Evolutionary conservation across 2,113 vertebrate genomes (phyloP).

Genomic region (Semnornis frantzii): DNA sequence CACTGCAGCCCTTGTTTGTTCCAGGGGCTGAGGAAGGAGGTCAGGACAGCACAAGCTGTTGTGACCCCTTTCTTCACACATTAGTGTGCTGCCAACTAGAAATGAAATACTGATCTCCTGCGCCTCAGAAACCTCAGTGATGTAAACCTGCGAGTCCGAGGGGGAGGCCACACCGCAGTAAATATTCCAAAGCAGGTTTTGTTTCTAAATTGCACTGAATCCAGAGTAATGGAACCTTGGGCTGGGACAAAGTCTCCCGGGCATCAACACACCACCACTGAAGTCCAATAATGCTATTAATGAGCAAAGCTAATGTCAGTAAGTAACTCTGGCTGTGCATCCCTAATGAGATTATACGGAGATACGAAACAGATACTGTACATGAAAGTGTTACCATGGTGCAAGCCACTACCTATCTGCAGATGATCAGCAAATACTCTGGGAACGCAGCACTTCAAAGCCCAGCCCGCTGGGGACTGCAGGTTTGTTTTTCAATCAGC

Average conservation of each 20-base stretch:
- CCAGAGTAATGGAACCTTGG: background rate
- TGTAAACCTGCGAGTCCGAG: background rate
- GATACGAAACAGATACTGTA: slow-evolving; percentile 27
- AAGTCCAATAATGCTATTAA: slow-evolving; percentile 41
- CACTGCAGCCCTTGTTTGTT: background rate
- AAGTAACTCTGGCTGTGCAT: slow-evolving; percentile 46
- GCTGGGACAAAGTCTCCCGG: background rate
- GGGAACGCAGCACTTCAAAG: slow-evolving; percentile 50
- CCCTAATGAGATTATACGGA: slow-evolving; percentile 35
- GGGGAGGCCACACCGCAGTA: rapidly evolving
- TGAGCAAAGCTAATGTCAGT: slow-evolving; percentile 26
- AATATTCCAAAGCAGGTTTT: background rate
- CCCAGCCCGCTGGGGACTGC: background rate
- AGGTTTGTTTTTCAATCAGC: slow-evolving; percentile 18
- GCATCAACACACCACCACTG: background rate
- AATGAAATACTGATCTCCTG: background rate
- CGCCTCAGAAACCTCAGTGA: background rate
- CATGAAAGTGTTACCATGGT: slow-evolving; percentile 30
- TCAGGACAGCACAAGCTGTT: background rate
- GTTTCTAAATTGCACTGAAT: background rate
- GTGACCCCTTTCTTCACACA: background rate
- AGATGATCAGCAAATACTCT: background rate
- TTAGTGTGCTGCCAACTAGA: background rate
- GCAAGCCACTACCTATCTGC: background rate
- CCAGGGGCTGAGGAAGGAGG: background rate